Evolutionary conservation across 1,140 invertebrate species (phyloP), one percentile per base, ranked within the genome.

Genomic region (Papilio xuthus): DNA sequence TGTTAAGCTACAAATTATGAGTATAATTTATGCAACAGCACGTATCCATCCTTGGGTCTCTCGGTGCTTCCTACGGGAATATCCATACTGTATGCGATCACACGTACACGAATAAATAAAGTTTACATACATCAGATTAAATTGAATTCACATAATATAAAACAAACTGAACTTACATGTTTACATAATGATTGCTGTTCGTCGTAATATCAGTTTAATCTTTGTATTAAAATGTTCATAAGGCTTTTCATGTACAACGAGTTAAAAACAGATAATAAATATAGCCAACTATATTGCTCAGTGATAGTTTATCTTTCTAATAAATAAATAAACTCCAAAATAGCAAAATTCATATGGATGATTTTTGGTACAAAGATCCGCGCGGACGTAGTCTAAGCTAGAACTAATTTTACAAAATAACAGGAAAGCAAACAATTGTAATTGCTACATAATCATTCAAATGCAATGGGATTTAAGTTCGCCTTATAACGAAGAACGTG

Each of bases 31-130:
- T 67, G 60, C 60, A 32, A 67, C 23, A 67, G 23, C 60, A 67
- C 60, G 60, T 67, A 67, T 67, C 26, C 60, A 28, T 67, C 13
- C 60, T 67, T 15, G 26, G 60, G 60, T 15, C 20, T 23, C 7
- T 13, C 23, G 26, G 60, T 13, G 10, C 56, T 26, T 23, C 56
- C 56, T 67, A 6, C 3, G 60, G 60, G 60, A 67, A 67, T 23
- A 26, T 60, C 20, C 20, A 26, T 20, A 12, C 3, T 6, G 6
- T 67, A 67, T 67, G 60, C 60, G 60, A 9, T 7, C 26, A 67
- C 60, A 67, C 60, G 60, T 67, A 28, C 60, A 32, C 13, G 60
- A 67, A 67, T 67, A 56, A 56, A 20, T 56, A 67, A 67, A 67
- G 12, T 28, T 67, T 28, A 67, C 12, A 67, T 67, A 28, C 60